Evolutionary conservation across 2,113 vertebrate genomes (phyloP).

Genomic region (Tetraodon nigroviridis): DNA sequence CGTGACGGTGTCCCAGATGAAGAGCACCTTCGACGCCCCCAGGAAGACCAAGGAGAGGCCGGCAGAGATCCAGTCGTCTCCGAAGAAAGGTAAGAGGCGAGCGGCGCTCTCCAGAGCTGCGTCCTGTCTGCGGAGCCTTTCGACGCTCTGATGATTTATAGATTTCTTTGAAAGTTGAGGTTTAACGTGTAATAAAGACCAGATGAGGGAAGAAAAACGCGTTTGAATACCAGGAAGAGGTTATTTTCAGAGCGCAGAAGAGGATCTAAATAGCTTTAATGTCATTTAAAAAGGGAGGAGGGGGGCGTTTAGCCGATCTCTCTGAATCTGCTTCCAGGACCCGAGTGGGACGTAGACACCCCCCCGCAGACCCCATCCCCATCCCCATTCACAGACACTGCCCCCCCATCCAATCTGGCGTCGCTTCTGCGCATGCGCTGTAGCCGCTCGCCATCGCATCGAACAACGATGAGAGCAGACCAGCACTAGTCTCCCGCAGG

Average conservation of each 20-base stretch:
- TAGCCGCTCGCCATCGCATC: constrained; percentile 48
- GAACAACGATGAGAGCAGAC: constrained; percentile 61
- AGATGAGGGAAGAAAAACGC: no score
- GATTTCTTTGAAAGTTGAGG: no score
- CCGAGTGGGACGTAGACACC: neutral
- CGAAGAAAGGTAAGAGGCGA: constrained; percentile 69
- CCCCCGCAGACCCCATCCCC: constrained; percentile 16
- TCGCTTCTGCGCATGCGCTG: constrained; percentile 66
- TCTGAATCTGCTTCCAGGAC: neutral
- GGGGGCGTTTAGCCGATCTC: no score
- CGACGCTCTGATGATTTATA: no score
- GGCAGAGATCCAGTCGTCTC: constrained; percentile 45
- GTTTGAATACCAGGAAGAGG: no score
- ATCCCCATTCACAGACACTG: constrained; percentile 36
- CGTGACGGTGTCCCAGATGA: constrained; percentile 71
- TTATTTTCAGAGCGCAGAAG: no score
- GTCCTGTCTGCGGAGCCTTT: no score
- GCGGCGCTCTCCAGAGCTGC: no score
- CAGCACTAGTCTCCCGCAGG: constrained; percentile 54
- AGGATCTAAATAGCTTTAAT: no score
- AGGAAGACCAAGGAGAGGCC: constrained; percentile 62
- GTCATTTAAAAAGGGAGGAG: no score
- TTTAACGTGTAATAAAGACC: no score
- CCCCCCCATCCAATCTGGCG: constrained; percentile 41
- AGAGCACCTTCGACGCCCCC: constrained; percentile 66